Conservation (phyloP, 2,797 vertebrate genomes). For the Ibycter americanus region DNA sequence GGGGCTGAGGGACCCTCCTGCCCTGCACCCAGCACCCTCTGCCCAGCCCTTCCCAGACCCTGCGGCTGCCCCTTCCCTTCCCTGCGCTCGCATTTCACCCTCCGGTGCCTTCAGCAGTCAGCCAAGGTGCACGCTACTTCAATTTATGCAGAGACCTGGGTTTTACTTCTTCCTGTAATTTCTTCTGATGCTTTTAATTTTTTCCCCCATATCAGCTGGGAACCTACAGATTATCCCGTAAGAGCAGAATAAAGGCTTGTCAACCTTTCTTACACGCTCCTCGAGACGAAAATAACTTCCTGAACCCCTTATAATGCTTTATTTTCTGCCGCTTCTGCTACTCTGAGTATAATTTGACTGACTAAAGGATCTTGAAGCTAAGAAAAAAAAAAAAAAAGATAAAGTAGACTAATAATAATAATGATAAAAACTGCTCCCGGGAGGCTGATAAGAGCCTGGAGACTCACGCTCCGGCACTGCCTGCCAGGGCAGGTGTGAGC, state of each 20-base stretch:
- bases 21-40: not conserved
- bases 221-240: slow-evolving; percentile 50
- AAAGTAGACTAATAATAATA: not conserved
- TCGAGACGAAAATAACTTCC: slow-evolving; percentile 64
- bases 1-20: not conserved
- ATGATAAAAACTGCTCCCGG: not conserved
- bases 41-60: not conserved
- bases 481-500: not conserved
- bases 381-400: not conserved
- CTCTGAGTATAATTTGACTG: slow-evolving; percentile 50
- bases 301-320: slow-evolving; percentile 18
- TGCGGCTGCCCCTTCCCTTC: fast-evolving
- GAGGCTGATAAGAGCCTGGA: slow-evolving; percentile 8
- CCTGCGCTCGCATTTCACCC: not conserved
- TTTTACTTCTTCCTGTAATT: slow-evolving; percentile 3
- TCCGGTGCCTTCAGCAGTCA: not conserved
- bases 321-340: slow-evolving; percentile 58
- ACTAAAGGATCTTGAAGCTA: slow-evolving; percentile 40
- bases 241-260: slow-evolving; percentile 55
- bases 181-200: not conserved
- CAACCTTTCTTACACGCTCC: not conserved
- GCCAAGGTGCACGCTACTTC: not conserved
- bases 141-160: not conserved
- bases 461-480: not conserved
- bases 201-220: not conserved